phyloP scores from a whole-genome alignment of 2,797 vertebrate genomes.

The Capromys pilorides region DNA sequence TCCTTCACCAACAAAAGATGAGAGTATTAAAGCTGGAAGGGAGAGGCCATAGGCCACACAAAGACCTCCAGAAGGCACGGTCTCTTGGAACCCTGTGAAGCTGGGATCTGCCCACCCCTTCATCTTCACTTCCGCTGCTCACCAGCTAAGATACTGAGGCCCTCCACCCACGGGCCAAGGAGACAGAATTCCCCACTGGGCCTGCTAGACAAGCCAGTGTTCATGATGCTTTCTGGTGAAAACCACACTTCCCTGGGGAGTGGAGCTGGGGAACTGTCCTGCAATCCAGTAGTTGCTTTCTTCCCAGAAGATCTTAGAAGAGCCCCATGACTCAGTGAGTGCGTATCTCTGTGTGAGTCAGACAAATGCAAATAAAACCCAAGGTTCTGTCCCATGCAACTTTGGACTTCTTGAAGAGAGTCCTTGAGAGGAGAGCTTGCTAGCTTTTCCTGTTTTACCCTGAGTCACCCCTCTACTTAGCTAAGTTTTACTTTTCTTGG shows the following conservation, averaged over 20 bases:
- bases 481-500: not conserved
- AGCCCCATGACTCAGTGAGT: not conserved
- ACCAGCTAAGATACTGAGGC: not conserved
- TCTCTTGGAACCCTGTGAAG: not conserved
- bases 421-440: not conserved
- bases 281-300: not conserved
- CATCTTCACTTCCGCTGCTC: not conserved
- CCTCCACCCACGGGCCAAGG: not conserved
- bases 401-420: not conserved
- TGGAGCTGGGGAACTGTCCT: not conserved
- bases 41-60: not conserved
- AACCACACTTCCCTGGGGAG: not conserved
- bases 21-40: not conserved
- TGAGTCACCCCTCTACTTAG: not conserved
- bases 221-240: not conserved
- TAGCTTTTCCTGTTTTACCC: not conserved
- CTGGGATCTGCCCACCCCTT: not conserved
- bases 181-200: not conserved
- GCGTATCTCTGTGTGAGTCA: not conserved
- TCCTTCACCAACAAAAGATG: not conserved
- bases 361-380: not conserved
- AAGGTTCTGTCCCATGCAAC: not conserved
- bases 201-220: not conserved
- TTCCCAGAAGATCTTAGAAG: slow-evolving; percentile 31
- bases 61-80: not conserved